phyloP scores from a whole-genome alignment of 2,888 invertebrate species.

The Leptopilina myrica region DNA sequence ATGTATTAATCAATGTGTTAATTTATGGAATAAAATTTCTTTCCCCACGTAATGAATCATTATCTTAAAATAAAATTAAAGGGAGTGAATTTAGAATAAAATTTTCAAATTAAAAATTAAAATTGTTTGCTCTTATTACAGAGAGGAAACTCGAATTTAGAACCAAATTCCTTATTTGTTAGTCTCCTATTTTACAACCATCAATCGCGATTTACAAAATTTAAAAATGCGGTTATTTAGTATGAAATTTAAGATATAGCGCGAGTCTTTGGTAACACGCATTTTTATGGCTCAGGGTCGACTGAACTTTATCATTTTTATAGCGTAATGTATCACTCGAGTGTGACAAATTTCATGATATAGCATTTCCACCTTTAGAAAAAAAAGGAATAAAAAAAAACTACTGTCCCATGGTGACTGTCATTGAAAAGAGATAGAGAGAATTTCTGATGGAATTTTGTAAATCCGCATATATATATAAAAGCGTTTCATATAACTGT shows the following conservation, averaged over 20 bases:
- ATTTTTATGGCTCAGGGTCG: constrained; percentile 25
- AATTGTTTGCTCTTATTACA: no score
- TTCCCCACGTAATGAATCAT: no score
- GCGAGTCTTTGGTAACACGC: background rate
- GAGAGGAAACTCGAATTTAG: background rate
- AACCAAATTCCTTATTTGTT: background rate
- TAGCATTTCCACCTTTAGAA: constrained; percentile 27
- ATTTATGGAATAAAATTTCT: no score
- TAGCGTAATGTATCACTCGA: constrained; percentile 31
- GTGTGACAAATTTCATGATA: constrained; percentile 33
- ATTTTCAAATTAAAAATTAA: no score
- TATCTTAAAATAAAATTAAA: no score
- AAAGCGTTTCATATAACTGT: background rate
- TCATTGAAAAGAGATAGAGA: background rate
- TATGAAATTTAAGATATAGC: constrained; percentile 13
- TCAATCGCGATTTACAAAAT: background rate
- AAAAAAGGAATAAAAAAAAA: background rate
- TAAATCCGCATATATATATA: background rate
- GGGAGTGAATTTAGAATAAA: no score
- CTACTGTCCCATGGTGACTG: background rate
- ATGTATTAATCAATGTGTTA: no score
- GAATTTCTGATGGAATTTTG: constrained; percentile 4
- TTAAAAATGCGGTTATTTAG: constrained; percentile 11
- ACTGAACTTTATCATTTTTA: constrained; percentile 36
- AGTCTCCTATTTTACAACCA: background rate